Evolutionary conservation across 2,113 vertebrate species (phyloP).

Genomic region (Tragelaphus buxtoni): DNA sequence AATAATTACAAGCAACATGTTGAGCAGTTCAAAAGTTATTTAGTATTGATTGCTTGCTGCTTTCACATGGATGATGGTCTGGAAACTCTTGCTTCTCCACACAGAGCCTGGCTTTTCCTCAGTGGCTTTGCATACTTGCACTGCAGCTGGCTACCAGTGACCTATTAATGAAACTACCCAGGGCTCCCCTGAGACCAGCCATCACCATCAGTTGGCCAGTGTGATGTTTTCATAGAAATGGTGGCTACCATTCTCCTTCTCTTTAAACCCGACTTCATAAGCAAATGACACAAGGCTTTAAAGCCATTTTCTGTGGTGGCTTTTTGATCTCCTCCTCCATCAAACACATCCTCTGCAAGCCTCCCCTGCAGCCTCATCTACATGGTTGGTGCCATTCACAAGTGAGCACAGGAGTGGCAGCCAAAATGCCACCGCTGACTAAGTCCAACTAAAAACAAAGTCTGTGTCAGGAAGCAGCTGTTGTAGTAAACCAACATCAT

Average conservation of each 20-base stretch:
- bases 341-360: not conserved
- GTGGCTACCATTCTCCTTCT: not conserved
- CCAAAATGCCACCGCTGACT: not conserved
- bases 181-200: not conserved
- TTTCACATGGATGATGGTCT: not conserved
- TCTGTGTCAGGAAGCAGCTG: not conserved
- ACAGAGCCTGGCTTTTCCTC: not conserved
- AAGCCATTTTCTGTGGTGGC: not conserved
- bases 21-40: not conserved
- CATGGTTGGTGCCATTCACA: not conserved
- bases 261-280: not conserved
- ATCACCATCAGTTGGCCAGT: not conserved
- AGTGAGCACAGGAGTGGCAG: not conserved
- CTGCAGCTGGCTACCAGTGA: not conserved
- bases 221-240: not conserved
- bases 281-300: not conserved
- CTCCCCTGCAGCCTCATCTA: not conserved
- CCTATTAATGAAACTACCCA: not conserved
- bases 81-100: not conserved
- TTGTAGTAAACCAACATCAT: not conserved
- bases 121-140: not conserved
- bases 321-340: not conserved
- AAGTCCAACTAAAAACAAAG: not conserved
- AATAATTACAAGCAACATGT: not conserved
- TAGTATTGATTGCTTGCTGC: not conserved